Conservation (phyloP, 2,888 invertebrate species). For the Agrochola litura region DNA sequence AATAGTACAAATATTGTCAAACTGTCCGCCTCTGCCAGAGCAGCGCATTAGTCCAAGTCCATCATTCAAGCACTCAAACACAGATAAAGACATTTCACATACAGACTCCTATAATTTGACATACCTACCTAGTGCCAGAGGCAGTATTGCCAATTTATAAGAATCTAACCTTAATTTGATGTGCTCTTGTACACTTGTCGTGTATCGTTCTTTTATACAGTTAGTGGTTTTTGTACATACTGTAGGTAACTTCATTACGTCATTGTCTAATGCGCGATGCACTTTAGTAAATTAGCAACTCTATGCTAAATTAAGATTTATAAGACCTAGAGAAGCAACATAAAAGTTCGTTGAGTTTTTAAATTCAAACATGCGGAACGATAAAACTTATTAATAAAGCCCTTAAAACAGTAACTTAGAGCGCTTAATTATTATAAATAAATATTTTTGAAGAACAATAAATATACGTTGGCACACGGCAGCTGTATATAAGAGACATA, state of each 20-base stretch:
- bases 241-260: not conserved
- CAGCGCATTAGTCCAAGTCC: not conserved
- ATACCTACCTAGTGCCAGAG: not conserved
- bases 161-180: not conserved
- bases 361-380: not conserved
- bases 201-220: not conserved
- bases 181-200: not conserved
- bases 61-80: not conserved
- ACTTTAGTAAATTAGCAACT: not conserved
- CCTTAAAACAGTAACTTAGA: conserved; percentile 20
- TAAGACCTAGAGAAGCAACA: not conserved
- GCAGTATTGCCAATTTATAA: not conserved
- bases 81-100: not conserved
- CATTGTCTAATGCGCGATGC: not conserved
- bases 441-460: conserved; percentile 78
- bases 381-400: not conserved
- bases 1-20: not conserved
- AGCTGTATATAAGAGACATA: conserved; percentile 84
- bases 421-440: conserved; percentile 73
- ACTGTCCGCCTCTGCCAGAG: no score
- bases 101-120: not conserved
- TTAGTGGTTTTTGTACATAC: not conserved
- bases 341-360: not conserved
- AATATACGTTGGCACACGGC: conserved; percentile 80
- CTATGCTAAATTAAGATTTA: not conserved